These are phyloP conservation scores for Drosophila ambigua DNA, from an alignment of 1,140 invertebrate genomes.

Conservation along the genomic window DNA sequence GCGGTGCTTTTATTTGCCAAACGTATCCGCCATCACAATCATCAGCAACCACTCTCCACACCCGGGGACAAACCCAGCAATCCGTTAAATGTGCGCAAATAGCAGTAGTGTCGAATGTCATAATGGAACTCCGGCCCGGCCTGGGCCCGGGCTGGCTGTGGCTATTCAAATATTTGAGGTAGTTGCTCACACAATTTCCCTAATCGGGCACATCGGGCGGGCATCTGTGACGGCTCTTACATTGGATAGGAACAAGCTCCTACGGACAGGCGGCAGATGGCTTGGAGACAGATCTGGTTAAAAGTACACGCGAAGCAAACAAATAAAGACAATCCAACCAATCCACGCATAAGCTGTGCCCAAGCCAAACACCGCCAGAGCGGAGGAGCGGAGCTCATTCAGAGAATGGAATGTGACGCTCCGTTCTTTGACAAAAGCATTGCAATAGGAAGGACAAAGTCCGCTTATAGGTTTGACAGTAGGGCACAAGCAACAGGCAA, in stretches of 20 bases:
- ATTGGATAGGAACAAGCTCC: background rate
- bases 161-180: conserved; percentile 56
- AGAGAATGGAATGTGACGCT: no score
- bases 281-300: conserved; percentile 30
- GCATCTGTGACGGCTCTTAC: background rate
- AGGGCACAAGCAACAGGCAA: no score
- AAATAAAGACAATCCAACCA: no score
- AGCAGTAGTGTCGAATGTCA: conserved; percentile 71
- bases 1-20: conserved; percentile 56
- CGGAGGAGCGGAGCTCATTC: background rate
- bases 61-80: conserved; percentile 57
- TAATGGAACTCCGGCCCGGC: conserved; percentile 46
- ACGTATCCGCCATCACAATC: conserved; percentile 39
- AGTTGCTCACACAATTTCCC: conserved; percentile 46
- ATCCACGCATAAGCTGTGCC: no score
- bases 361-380: no score
- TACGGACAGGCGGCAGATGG: conserved; percentile 34
- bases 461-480: background rate
- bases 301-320: conserved; percentile 5
- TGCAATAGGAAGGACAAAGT: conserved; percentile 41
- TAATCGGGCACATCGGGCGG: conserved; percentile 24
- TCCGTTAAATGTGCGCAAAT: conserved; percentile 81
- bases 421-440: background rate
- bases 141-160: background rate
- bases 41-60: conserved; percentile 6